Percentiles rank a stretch among this genome's conserved stretches.
Conservation (phyloP, 1,140 invertebrate genomes). For the Drosophila serrata region DNA sequence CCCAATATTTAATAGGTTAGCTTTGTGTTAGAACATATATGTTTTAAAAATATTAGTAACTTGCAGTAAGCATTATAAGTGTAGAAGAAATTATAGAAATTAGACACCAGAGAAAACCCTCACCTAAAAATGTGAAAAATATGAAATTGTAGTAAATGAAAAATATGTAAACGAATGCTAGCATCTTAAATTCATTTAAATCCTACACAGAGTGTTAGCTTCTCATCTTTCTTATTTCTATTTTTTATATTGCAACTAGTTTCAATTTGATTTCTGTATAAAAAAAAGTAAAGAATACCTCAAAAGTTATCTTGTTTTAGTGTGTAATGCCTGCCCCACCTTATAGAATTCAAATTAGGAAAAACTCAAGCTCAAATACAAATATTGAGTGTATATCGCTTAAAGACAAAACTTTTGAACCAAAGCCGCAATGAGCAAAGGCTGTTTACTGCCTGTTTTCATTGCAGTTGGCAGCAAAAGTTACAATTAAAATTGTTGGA, state of each 20-base stretch:
- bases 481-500: conserved; percentile 88
- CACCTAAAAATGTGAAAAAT: neutral
- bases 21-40: neutral
- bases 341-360: neutral
- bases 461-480: conserved; percentile 92
- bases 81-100: too few species aligned
- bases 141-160: too few species aligned
- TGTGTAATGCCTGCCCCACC: neutral
- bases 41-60: neutral
- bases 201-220: neutral
- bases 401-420: conserved; percentile 15
- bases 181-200: neutral
- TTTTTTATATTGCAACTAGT: too few species aligned
- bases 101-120: neutral
- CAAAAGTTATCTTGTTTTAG: too few species aligned
- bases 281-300: too few species aligned
- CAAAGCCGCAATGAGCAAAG: conserved; percentile 47
- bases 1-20: too few species aligned
- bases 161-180: too few species aligned
- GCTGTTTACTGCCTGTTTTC: conserved; percentile 88
- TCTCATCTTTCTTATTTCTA: neutral
- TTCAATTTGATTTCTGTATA: too few species aligned
- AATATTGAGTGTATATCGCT: conserved; percentile 16
- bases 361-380: neutral
- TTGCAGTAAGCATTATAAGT: neutral